A percentile compares a stretch with the other conserved stretches of the same genome.
Conservation (phyloP, 2,888 invertebrate genomes). For the Linyphia triangularis region DNA sequence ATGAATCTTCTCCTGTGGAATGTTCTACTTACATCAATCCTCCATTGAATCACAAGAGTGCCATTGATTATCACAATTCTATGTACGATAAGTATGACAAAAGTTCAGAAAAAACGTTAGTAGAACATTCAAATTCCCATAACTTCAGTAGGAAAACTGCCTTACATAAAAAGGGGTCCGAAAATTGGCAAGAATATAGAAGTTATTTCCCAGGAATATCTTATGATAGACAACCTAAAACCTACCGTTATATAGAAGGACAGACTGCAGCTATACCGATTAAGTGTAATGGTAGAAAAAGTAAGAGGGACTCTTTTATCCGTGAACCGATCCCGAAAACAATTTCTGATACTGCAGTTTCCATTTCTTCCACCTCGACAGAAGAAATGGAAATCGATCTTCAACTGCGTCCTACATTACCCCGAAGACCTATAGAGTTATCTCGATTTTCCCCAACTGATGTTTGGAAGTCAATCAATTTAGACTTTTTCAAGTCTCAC, state of each 20-base stretch:
- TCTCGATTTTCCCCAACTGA: constrained; percentile 90
- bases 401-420: constrained; percentile 88
- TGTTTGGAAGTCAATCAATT: constrained; percentile 86
- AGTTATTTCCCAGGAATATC: neutral
- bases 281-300: neutral
- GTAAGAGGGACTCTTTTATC: constrained; percentile 43
- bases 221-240: constrained; percentile 2
- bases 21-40: neutral
- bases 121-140: constrained; percentile 1
- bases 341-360: constrained; percentile 21
- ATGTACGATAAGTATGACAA: neutral
- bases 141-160: constrained; percentile 21
- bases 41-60: constrained; percentile 2
- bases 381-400: constrained; percentile 84
- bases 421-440: constrained; percentile 87
- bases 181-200: constrained; percentile 21
- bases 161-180: constrained; percentile 8
- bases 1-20: neutral
- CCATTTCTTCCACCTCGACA: constrained; percentile 72
- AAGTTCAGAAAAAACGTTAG: neutral
- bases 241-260: neutral
- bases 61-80: neutral
- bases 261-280: neutral
- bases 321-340: constrained; percentile 26
- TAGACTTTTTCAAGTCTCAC: constrained; percentile 74